phyloP scores from a whole-genome alignment of 2,888 invertebrate species.

The Meganola albula region DNA sequence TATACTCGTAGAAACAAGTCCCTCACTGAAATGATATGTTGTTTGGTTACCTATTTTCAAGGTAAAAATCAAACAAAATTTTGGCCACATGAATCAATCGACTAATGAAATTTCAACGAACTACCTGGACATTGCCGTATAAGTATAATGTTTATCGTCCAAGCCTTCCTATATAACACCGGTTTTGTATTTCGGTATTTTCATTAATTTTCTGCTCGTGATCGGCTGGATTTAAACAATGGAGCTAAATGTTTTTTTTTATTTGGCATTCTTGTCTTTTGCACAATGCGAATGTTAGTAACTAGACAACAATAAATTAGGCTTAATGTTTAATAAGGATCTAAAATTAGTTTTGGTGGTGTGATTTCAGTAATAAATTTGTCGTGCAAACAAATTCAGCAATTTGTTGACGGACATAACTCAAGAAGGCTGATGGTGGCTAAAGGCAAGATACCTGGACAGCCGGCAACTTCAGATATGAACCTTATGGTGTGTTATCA shows the following conservation, averaged over 20 bases:
- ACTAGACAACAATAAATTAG: background rate
- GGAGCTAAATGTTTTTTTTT: conserved; percentile 35
- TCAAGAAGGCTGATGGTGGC: conserved; percentile 30
- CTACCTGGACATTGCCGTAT: too few relatives aligned
- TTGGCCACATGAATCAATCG: too few relatives aligned
- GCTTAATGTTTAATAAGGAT: background rate
- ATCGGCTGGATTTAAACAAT: conserved; percentile 37
- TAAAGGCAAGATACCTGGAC: conserved; percentile 31
- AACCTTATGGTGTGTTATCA: conserved; percentile 33
- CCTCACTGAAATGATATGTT: too few relatives aligned
- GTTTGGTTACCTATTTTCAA: too few relatives aligned
- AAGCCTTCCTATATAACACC: too few relatives aligned
- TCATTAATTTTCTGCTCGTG: too few relatives aligned
- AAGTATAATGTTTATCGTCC: too few relatives aligned
- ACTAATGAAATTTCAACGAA: too few relatives aligned
- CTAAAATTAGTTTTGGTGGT: background rate
- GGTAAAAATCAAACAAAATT: too few relatives aligned
- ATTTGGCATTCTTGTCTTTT: conserved; percentile 33
- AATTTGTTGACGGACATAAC: conserved; percentile 43
- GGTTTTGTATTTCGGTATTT: too few relatives aligned
- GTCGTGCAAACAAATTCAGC: conserved; percentile 28
- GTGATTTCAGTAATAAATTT: conserved; percentile 33
- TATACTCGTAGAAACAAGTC: too few relatives aligned
- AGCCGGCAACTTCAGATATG: conserved; percentile 40
- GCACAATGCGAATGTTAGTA: conserved; percentile 40